Conservation (phyloP, 2,888 invertebrate species). For the Meandrusa payeni region DNA sequence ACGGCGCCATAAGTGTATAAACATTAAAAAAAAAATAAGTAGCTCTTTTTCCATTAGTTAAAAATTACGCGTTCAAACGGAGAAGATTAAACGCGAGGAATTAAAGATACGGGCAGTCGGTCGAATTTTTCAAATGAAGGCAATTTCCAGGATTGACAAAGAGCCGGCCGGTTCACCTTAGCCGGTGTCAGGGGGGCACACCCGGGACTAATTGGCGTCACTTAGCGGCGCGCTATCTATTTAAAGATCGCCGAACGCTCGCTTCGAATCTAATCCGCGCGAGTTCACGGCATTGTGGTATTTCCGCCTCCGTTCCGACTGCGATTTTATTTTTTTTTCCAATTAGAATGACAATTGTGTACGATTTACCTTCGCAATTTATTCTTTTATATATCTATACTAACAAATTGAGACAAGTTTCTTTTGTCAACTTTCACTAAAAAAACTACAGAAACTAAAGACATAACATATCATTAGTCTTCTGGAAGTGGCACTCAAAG, state of each 20-base stretch:
- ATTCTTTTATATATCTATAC: not conserved
- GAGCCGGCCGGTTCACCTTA: slow-evolving; percentile 30
- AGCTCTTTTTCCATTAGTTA: too few species aligned
- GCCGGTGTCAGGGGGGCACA: slow-evolving; percentile 40
- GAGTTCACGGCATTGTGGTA: slow-evolving; percentile 33
- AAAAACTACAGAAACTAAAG: too few species aligned
- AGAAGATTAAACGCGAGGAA: slow-evolving; percentile 10
- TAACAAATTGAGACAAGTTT: too few species aligned
- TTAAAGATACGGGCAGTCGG: slow-evolving; percentile 19
- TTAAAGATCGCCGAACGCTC: slow-evolving; percentile 29
- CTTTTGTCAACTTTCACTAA: too few species aligned
- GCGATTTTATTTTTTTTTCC: slow-evolving; percentile 6
- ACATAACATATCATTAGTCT: too few species aligned
- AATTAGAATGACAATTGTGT: slow-evolving; percentile 5
- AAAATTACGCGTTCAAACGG: not conserved
- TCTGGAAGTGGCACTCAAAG: too few species aligned
- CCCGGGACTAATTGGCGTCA: slow-evolving; percentile 47
- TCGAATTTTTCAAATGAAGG: slow-evolving; percentile 14
- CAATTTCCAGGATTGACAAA: slow-evolving; percentile 21
- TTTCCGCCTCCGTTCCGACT: slow-evolving; percentile 32
- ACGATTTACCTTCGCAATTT: slow-evolving; percentile 2
- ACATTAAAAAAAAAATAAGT: too few species aligned
- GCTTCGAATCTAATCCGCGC: slow-evolving; percentile 33
- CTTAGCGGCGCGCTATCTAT: slow-evolving; percentile 39
- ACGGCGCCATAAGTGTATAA: too few species aligned